Evolutionary conservation across 2,797 vertebrate species (phyloP).

Genomic region (Argya squamiceps): DNA sequence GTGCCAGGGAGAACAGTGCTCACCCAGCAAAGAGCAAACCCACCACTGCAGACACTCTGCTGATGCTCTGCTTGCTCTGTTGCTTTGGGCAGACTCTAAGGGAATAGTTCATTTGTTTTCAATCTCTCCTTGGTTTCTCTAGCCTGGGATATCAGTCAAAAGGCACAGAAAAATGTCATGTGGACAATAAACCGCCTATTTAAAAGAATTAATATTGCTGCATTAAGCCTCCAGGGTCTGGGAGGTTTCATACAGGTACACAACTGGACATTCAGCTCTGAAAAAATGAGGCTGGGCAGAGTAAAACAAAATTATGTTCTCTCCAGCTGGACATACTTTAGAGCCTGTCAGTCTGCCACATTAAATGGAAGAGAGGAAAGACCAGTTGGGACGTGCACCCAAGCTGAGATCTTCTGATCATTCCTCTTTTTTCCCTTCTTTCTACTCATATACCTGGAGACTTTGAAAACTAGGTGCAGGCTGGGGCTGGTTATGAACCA

Average conservation of each 20-base stretch:
- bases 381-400: background rate
- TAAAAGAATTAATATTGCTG: background rate
- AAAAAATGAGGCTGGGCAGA: constrained; percentile 10
- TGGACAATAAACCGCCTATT: background rate
- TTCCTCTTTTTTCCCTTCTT: background rate
- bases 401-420: background rate
- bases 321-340: background rate
- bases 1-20: background rate
- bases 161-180: background rate
- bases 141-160: background rate
- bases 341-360: background rate
- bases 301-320: background rate
- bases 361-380: background rate
- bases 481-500: background rate
- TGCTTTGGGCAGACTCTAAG: background rate
- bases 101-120: background rate
- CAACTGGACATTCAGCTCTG: background rate
- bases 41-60: background rate
- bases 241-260: background rate
- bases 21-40: background rate
- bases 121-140: background rate
- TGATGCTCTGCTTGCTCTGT: background rate
- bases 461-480: background rate
- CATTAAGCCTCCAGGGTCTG: background rate
- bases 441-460: background rate